phyloP scores from a whole-genome alignment of 2,888 invertebrate genomes.

The Byasa hedistus region DNA sequence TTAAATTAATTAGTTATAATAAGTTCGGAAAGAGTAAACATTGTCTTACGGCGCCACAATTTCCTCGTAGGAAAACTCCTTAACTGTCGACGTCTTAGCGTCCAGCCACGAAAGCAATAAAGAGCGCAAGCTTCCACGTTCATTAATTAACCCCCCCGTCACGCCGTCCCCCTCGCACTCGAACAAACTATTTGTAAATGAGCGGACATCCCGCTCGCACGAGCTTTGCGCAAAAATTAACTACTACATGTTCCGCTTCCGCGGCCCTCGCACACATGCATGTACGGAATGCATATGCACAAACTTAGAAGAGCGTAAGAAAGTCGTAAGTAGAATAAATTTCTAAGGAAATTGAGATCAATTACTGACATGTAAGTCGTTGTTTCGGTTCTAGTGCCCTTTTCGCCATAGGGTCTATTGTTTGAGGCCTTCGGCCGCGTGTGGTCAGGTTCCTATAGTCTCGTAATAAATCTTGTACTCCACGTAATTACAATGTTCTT shows the following conservation, averaged over 20 bases:
- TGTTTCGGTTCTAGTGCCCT: constrained; percentile 55
- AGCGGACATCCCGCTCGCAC: constrained; percentile 69
- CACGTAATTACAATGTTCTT: constrained; percentile 78
- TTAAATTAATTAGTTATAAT: constrained; percentile 28
- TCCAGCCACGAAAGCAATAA: constrained; percentile 80
- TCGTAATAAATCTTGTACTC: constrained; percentile 76
- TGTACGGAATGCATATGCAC: constrained; percentile 74
- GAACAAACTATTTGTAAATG: constrained; percentile 74
- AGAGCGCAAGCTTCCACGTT: constrained; percentile 81
- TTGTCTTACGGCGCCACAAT: constrained; percentile 53
- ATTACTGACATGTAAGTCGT: constrained; percentile 60
- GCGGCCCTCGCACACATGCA: constrained; percentile 65
- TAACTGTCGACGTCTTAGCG: constrained; percentile 75
- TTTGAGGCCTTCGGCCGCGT: constrained; percentile 61
- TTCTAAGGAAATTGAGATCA: constrained; percentile 58
- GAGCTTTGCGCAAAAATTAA: constrained; percentile 81
- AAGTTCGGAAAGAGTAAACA: constrained; percentile 27
- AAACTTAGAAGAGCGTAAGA: constrained; percentile 42
- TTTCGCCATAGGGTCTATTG: constrained; percentile 44
- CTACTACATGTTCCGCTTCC: constrained; percentile 73
- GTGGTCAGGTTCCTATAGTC: constrained; percentile 75
- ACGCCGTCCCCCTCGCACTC: constrained; percentile 64
- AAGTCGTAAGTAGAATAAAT: constrained; percentile 46
- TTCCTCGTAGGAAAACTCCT: constrained; percentile 75
- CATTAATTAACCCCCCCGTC: constrained; percentile 78